phyloP scores from a whole-genome alignment of 2,888 invertebrate species.

The Deilephila elpenor region DNA sequence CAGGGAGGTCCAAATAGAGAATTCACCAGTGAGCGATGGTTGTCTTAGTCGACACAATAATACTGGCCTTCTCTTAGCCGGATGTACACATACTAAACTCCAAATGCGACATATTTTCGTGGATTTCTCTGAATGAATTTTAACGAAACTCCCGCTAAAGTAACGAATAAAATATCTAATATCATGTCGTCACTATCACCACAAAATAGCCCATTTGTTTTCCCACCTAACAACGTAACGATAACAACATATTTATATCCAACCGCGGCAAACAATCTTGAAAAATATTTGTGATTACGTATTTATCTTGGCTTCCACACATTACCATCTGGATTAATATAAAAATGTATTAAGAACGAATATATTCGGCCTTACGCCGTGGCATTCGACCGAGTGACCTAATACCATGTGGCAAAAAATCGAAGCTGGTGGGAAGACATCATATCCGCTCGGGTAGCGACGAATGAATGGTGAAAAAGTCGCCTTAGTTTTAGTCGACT shows the following conservation, averaged over 20 bases:
- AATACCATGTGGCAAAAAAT: background rate
- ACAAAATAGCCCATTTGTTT: background rate
- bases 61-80: no score
- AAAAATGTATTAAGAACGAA: background rate
- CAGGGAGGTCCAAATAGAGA: no score
- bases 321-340: background rate
- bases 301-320: constrained; percentile 33
- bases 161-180: background rate
- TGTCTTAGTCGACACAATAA: no score
- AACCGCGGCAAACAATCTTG: constrained; percentile 24
- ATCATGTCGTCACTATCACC: background rate
- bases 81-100: no score
- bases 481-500: no score
- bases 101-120: no score
- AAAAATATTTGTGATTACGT: constrained; percentile 30
- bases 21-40: no score
- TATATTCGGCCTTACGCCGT: background rate
- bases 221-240: background rate
- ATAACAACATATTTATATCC: background rate
- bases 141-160: background rate
- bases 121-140: no score
- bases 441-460: background rate
- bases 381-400: constrained; percentile 9
- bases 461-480: no score
- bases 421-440: no score